These are phyloP conservation scores for Pelodytes ibericus DNA, from an alignment of 2,797 vertebrate genomes.

Conservation along the genomic window DNA sequence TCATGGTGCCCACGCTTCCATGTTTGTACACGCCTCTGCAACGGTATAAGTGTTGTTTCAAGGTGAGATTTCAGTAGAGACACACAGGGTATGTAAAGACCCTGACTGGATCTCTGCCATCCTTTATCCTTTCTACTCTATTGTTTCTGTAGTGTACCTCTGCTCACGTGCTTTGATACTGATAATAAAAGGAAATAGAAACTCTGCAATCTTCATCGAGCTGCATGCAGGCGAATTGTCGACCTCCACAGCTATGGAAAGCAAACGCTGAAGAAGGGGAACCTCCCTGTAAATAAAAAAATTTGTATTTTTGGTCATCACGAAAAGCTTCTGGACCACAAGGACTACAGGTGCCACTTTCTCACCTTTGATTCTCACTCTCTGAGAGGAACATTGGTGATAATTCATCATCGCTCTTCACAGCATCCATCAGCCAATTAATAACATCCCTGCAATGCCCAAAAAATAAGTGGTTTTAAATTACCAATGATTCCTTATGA, in stretches of 20 bases:
- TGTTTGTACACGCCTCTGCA: too few species aligned
- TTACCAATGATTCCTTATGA: too few species aligned
- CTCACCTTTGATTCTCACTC: conserved; percentile 28
- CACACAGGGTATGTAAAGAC: too few species aligned
- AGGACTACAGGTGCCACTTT: not conserved
- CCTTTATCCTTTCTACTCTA: too few species aligned
- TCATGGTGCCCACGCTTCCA: too few species aligned
- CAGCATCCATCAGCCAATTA: conserved; percentile 82
- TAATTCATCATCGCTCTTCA: conserved; percentile 50
- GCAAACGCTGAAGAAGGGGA: conserved; percentile 86
- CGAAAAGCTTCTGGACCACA: not conserved
- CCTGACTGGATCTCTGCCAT: too few species aligned
- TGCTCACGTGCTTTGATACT: conserved; percentile 73
- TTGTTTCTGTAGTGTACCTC: conserved; percentile 70
- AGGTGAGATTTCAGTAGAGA: too few species aligned
- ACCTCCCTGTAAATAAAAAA: conserved; percentile 67
- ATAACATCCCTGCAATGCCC: conserved; percentile 80
- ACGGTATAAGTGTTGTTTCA: too few species aligned
- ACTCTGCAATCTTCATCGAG: conserved; percentile 83
- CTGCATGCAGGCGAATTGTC: conserved; percentile 83
- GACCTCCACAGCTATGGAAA: conserved; percentile 88
- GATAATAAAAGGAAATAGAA: conserved; percentile 80
- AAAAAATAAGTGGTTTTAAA: too few species aligned
- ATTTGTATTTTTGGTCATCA: not conserved
- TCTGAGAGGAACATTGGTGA: not conserved